Base-by-base conservation (phyloP, 2,888 invertebrate species). In the Athrips mouffetella region DNA sequence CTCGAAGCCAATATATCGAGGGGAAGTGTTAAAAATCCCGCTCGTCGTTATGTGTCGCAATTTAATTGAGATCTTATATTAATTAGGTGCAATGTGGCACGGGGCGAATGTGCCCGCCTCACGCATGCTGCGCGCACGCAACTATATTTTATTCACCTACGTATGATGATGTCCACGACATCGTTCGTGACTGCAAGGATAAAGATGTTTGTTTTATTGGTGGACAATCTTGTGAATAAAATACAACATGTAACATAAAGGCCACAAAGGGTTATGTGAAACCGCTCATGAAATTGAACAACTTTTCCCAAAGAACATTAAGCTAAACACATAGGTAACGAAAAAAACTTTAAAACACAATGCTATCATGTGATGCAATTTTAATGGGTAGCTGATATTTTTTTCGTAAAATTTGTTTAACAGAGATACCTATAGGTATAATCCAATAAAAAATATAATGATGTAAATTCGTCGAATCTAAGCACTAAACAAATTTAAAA, bases 51-150 rank as follows among this genome's bases (percentile, higher is more conserved):
- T 83, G 79, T 85, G 86, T 87, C 82, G 82, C 83, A 74, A 77
- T 87, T 89, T 89, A 89, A 89, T 89, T 89, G 89, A 89, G 89
- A 89, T 87, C 86, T 86, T 87, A 87, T 88, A 89, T 89, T 89
- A 88, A 88, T 89, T 88, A 87, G 87, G 80, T 76, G 80, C 75
- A 70, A 81, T 78, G 83, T 81, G 85, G 72, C 73, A 70, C 66
- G 70, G 68, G 68, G 73, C 73, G 78, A 84, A 87, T 82, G 84
- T 82, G 81, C 64, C 77, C 75, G 75, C 76, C 84, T 73, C 87
- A 88, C 87, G 88, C 87, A 87, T 74, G 67, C 45, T 33, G 33
- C 33, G 21, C 58, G 73, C 87, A 84, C 86, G 86, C 86, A 82
- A 86, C 73, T 59, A 18, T 56, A 3, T 31, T 20, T 23, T 39